These are phyloP conservation scores for Pseudopodoces humilis DNA, from an alignment of 2,113 vertebrate species.

Conservation along the genomic window DNA sequence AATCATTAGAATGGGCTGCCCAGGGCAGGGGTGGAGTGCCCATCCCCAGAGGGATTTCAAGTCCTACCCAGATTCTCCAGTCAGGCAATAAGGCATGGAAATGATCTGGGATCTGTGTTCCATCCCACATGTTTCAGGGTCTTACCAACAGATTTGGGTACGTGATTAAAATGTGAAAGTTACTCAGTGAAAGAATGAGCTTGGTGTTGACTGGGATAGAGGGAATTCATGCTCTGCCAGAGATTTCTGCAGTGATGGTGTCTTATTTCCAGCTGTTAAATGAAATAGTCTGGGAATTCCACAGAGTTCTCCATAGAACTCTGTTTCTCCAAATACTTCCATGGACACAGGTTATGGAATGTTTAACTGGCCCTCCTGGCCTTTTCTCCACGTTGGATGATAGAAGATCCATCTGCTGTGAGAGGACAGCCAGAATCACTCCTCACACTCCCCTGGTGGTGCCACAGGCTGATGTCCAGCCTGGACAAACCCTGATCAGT, in stretches of 20 bases:
- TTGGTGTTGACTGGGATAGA: neutral
- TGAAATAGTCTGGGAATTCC: neutral
- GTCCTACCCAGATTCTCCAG: neutral
- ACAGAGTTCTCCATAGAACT: rapidly evolving
- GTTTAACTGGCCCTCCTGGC: neutral
- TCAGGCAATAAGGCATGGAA: rapidly evolving
- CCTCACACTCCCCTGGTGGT: neutral
- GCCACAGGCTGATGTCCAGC: neutral
- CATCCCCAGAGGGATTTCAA: neutral
- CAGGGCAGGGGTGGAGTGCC: rapidly evolving
- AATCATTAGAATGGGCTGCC: neutral
- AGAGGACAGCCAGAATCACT: neutral
- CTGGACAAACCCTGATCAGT: no score
- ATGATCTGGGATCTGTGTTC: neutral
- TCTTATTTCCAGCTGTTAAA: neutral
- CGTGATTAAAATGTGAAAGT: neutral
- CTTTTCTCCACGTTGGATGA: rapidly evolving
- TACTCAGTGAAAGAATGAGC: neutral
- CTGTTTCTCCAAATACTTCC: neutral
- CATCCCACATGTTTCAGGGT: neutral
- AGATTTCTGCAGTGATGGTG: neutral
- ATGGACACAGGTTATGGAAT: neutral
- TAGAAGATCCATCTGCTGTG: neutral
- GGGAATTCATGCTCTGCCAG: neutral
- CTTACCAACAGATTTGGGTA: neutral